Evolutionary conservation across 2,113 vertebrate genomes (phyloP).

Genomic region (Pituophis catenifer): DNA sequence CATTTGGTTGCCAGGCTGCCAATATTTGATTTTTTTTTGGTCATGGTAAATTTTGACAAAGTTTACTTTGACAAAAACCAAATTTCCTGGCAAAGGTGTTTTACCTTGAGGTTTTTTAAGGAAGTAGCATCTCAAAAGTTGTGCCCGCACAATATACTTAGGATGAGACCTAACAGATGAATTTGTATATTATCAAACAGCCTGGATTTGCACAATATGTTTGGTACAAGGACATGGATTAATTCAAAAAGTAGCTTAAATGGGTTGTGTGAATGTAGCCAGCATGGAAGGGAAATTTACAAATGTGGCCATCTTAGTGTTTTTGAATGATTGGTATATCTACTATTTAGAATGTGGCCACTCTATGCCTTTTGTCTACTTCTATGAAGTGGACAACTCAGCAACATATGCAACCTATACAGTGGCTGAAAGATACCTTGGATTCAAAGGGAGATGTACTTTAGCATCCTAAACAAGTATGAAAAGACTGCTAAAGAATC

Average conservation of each 20-base stretch:
- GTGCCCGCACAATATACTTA: neutral
- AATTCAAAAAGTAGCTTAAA: neutral
- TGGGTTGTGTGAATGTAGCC: neutral
- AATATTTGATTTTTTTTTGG: neutral
- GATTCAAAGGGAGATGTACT: neutral
- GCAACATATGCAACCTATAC: neutral
- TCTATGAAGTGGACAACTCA: neutral
- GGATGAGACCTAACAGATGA: neutral
- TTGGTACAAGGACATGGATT: neutral
- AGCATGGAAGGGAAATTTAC: no score
- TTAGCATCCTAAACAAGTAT: neutral
- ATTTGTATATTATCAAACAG: neutral
- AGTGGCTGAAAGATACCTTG: neutral
- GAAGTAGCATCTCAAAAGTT: neutral
- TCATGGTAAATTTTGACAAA: neutral
- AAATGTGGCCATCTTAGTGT: neutral
- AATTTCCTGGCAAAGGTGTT: neutral
- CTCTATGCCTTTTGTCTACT: neutral
- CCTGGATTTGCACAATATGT: neutral
- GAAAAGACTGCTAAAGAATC: neutral
- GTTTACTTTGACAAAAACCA: neutral
- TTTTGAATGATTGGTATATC: neutral
- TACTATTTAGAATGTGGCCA: neutral
- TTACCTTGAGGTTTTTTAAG: neutral
- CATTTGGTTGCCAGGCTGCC: neutral